Conservation (phyloP, 2,797 vertebrate species). For the Anisognathus igniventris region DNA sequence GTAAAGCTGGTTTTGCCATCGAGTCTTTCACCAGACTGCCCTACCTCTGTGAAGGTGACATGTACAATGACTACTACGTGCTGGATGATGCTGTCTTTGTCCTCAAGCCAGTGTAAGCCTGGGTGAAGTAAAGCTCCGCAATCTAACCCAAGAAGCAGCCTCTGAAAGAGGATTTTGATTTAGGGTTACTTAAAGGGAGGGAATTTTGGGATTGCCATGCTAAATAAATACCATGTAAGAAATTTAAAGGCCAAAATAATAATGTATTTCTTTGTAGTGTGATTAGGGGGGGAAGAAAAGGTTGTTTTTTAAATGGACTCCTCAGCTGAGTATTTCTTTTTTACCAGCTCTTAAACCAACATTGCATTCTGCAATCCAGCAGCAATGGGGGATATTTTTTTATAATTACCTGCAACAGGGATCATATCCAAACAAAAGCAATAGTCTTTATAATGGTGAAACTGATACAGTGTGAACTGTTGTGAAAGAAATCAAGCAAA, state of each 20-base stretch:
- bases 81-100: conserved; percentile 95
- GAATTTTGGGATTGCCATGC: conserved; percentile 50
- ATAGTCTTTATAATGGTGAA: conserved; percentile 50
- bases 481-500: conserved; percentile 56
- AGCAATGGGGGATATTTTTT: conserved; percentile 76
- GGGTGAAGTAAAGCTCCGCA: conserved; percentile 29
- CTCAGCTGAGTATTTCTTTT: conserved; percentile 67
- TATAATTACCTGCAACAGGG: conserved; percentile 66
- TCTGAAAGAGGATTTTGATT: conserved; percentile 49
- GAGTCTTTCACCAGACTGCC: conserved; percentile 93
- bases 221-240: conserved; percentile 68
- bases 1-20: conserved; percentile 85
- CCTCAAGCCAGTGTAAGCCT: conserved; percentile 79
- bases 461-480: conserved; percentile 20
- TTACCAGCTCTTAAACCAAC: conserved; percentile 68
- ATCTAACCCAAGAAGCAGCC: conserved; percentile 26
- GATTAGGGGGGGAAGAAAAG: background rate
- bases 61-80: conserved; percentile 96
- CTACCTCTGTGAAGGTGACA: conserved; percentile 96
- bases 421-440: conserved; percentile 66
- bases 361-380: conserved; percentile 61
- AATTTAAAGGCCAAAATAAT: conserved; percentile 77
- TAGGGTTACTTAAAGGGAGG: conserved; percentile 40
- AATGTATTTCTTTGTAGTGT: conserved; percentile 78
- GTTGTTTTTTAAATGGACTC: conserved; percentile 60